These are phyloP conservation scores for Mobula hypostoma DNA, from an alignment of 2,113 vertebrate species.

Conservation along the genomic window DNA sequence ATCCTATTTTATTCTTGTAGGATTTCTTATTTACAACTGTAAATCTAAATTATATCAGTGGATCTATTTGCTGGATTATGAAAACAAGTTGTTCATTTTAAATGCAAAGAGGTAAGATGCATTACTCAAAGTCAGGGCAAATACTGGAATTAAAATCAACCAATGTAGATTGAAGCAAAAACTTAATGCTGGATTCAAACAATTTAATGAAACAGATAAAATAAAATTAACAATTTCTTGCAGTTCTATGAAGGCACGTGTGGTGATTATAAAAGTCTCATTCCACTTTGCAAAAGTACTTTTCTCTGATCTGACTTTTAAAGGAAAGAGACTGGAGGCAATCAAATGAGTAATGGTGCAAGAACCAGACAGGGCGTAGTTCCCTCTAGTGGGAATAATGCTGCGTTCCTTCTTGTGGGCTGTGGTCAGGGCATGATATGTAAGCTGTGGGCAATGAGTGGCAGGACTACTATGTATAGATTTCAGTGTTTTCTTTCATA, in stretches of 20 bases:
- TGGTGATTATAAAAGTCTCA: no score
- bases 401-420: background rate
- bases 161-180: background rate
- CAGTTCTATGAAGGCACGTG: no score
- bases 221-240: background rate
- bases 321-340: background rate
- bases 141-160: background rate
- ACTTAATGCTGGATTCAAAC: background rate
- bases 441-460: background rate
- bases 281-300: no score
- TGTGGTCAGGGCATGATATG: background rate
- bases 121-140: background rate
- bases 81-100: background rate
- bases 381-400: background rate
- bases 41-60: background rate
- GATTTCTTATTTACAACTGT: background rate
- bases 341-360: background rate
- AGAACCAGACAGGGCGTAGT: background rate
- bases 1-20: background rate
- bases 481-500: background rate
- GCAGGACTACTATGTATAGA: background rate
- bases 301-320: no score
- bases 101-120: background rate
- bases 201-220: background rate
- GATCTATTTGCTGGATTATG: background rate